Evolutionary conservation across 2,113 vertebrate species (phyloP), one percentile per base, ranked within the genome.

Genomic region (Eulacestoma nigropectus): DNA sequence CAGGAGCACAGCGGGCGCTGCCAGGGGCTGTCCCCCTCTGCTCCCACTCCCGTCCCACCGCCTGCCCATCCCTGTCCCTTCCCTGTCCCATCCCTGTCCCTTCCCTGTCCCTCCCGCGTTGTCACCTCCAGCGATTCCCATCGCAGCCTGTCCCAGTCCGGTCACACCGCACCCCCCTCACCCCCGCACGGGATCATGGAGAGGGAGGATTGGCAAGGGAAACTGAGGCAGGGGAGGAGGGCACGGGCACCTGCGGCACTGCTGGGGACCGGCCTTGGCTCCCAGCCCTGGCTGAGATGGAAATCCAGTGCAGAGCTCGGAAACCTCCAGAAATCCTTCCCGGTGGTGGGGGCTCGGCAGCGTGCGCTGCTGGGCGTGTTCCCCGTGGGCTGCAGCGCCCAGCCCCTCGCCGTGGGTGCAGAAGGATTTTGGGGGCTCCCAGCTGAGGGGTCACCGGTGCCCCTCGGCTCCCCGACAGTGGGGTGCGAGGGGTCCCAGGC

Each of bases 251-350:
- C 19, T 8, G 41, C 62, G 49, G 91, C 65, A 11, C 52, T 70
- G 94, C 79, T 17, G 37, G 23, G 62, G 49, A 64, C 20, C 16
- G 10, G 41, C 33, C 62, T 82, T 92, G 85, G 77, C 88, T 70
- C 10, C 14, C n/a, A 17, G 80, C 84, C 72, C 87, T 64, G 26
- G 49, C 79, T 83, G 90, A 53, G 75, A 32, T 46, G 74, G 50
- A 73, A 89, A 82, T 63, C 22, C 88, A 60, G n/a, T 4, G 1
- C 49, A 33, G 73, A 57, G 91, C 91, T 84, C 6, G 10, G 93
- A 95, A 93, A 32, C 33, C 46, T 92, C 89, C 93, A 93, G 91
- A 92, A 90, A 84, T 25, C 37, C 26, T 76, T 52, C 8, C 57
- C 9, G 1, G 68, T 4, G 53, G 59, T 8, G 88, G 63, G 91